Evolutionary conservation across 1,140 invertebrate genomes (phyloP).

Genomic region (Pseudomyrmex cubaensis): DNA sequence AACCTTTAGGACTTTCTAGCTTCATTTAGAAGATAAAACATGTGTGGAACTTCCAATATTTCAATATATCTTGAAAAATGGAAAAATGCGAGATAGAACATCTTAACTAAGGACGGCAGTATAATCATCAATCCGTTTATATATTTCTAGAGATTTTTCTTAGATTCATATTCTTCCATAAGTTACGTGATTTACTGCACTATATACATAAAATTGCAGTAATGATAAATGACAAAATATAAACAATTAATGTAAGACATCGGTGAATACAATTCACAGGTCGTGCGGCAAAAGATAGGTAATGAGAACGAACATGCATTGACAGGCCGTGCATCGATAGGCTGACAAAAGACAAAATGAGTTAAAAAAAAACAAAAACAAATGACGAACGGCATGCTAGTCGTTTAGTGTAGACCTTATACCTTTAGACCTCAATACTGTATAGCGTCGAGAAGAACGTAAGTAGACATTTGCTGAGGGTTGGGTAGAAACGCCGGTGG

Average conservation of each 20-base stretch:
- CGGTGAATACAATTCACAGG: constrained; percentile 34
- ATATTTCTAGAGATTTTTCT: too few species aligned
- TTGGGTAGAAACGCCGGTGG: constrained; percentile 85
- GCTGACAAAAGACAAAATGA: constrained; percentile 24
- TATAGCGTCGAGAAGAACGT: constrained; percentile 85
- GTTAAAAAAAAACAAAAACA: neutral
- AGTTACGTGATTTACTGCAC: too few species aligned
- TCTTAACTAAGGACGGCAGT: too few species aligned
- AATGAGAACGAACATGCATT: constrained; percentile 63
- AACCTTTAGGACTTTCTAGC: too few species aligned
- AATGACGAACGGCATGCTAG: constrained; percentile 73
- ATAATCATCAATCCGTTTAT: neutral
- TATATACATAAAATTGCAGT: neutral
- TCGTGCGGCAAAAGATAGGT: constrained; percentile 38
- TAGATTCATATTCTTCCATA: neutral
- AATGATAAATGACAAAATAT: neutral
- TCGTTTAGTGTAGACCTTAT: constrained; percentile 80
- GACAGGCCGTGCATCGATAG: constrained; percentile 55
- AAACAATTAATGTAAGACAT: neutral
- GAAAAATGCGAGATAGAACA: too few species aligned
- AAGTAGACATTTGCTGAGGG: constrained; percentile 86
- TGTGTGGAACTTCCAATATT: too few species aligned
- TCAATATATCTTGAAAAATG: too few species aligned
- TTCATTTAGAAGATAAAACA: too few species aligned
- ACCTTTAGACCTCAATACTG: constrained; percentile 86